These are phyloP conservation scores for Dromius quadrimaculatus DNA, from an alignment of 2,888 invertebrate genomes.

Conservation along the genomic window DNA sequence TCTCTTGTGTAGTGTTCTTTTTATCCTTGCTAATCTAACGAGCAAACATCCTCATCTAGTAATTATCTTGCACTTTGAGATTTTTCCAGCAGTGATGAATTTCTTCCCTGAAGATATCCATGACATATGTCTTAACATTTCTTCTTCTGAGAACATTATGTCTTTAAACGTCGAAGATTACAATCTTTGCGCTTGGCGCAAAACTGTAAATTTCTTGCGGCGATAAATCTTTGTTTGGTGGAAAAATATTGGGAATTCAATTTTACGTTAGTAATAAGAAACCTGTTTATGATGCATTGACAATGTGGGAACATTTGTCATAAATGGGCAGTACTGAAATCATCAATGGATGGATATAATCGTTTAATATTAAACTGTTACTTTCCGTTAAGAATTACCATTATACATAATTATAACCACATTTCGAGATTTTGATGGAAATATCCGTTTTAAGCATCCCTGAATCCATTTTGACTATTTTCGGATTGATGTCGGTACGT, in stretches of 20 bases:
- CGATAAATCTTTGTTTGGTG: not conserved
- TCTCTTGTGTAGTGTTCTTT: conserved; percentile 9
- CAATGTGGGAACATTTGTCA: not conserved
- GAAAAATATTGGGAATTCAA: conserved; percentile 1
- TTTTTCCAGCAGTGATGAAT: conserved; percentile 23
- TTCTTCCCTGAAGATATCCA: conserved; percentile 41
- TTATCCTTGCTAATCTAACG: conserved; percentile 15
- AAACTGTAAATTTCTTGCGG: conserved; percentile 7
- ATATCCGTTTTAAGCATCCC: no score
- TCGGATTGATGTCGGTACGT: no score
- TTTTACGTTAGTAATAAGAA: conserved; percentile 20
- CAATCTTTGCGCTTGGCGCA: conserved; percentile 14
- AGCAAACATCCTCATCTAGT: conserved; percentile 26
- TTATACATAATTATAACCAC: no score
- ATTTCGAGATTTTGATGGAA: no score
- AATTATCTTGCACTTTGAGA: conserved; percentile 44
- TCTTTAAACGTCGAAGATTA: conserved; percentile 18
- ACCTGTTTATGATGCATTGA: conserved; percentile 14
- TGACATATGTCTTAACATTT: conserved; percentile 35
- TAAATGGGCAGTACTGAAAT: no score
- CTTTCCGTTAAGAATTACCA: no score
- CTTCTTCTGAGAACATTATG: conserved; percentile 33
- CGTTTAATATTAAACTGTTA: no score
- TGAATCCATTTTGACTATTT: no score
- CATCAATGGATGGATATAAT: no score